Evolutionary conservation across 2,113 vertebrate species (phyloP).

Genomic region (Dunckerocampus dactyliophorus): DNA sequence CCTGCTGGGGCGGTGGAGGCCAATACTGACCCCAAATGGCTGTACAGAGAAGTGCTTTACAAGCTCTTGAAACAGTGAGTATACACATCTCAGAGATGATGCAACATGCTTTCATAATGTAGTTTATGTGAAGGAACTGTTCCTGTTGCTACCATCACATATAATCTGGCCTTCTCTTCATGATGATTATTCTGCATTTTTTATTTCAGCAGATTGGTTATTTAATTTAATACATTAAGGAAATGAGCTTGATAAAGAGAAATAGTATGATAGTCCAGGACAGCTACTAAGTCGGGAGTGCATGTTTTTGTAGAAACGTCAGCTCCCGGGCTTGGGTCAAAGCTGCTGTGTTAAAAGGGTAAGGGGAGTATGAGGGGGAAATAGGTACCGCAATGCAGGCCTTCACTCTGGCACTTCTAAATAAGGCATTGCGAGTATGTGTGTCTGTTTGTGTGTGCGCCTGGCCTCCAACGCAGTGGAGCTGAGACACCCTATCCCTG

Average conservation of each 20-base stretch:
- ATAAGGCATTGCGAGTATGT: slow-evolving; percentile 52
- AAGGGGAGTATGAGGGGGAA: slow-evolving; percentile 39
- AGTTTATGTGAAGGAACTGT: slow-evolving; percentile 23
- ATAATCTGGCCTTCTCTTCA: not conserved
- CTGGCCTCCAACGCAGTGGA: slow-evolving; percentile 30
- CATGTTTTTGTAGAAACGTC: slow-evolving; percentile 5
- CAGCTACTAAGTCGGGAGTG: not conserved
- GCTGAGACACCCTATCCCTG: slow-evolving; percentile 55
- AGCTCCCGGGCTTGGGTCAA: slow-evolving; percentile 24
- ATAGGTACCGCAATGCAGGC: slow-evolving; percentile 58
- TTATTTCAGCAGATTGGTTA: not conserved
- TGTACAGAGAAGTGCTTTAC: slow-evolving; percentile 39
- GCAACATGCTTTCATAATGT: slow-evolving; percentile 40
- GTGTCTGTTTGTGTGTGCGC: slow-evolving; percentile 18
- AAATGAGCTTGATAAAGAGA: not conserved
- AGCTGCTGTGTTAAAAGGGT: slow-evolving; percentile 48
- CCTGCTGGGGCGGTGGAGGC: slow-evolving; percentile 34
- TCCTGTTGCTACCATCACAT: not conserved
- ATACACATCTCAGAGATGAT: slow-evolving; percentile 45
- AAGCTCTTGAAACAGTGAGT: slow-evolving; percentile 22
- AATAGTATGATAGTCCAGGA: not conserved
- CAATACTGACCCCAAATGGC: slow-evolving; percentile 73
- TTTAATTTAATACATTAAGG: not conserved
- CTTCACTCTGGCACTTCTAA: slow-evolving; percentile 55
- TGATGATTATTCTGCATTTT: slow-evolving; percentile 9